These are phyloP conservation scores for Taeniopygia guttata DNA, from an alignment of 2,797 vertebrate genomes.

Conservation along the genomic window DNA sequence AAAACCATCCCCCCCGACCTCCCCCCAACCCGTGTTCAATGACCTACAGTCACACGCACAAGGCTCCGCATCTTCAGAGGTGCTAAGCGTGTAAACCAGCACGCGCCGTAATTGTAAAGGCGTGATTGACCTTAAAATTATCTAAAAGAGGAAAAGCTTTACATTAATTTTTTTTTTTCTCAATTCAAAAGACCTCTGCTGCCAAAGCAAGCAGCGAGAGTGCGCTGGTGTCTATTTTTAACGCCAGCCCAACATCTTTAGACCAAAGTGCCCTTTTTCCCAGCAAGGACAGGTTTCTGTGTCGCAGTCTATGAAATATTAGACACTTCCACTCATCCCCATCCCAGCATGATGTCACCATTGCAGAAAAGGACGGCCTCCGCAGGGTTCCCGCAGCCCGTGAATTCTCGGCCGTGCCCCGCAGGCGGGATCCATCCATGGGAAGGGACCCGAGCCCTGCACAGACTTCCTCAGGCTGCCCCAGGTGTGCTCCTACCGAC, in stretches of 20 bases:
- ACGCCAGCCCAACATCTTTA: not conserved
- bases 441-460: accelerated
- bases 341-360: not conserved
- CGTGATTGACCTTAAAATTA: not conserved
- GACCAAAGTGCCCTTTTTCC: not conserved
- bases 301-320: not conserved
- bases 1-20: accelerated
- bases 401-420: accelerated
- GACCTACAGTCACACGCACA: not conserved
- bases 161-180: not conserved
- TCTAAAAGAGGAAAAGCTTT: not conserved
- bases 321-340: not conserved
- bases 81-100: not conserved
- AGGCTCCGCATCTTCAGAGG: not conserved
- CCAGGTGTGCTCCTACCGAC: not conserved
- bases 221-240: not conserved
- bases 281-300: not conserved
- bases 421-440: accelerated
- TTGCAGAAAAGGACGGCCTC: not conserved
- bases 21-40: accelerated
- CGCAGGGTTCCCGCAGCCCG: not conserved
- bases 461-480: not conserved
- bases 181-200: not conserved
- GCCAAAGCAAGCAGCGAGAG: not conserved
- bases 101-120: not conserved